phyloP scores from a whole-genome alignment of 2,888 invertebrate genomes.

The Steinernema hermaphroditum region DNA sequence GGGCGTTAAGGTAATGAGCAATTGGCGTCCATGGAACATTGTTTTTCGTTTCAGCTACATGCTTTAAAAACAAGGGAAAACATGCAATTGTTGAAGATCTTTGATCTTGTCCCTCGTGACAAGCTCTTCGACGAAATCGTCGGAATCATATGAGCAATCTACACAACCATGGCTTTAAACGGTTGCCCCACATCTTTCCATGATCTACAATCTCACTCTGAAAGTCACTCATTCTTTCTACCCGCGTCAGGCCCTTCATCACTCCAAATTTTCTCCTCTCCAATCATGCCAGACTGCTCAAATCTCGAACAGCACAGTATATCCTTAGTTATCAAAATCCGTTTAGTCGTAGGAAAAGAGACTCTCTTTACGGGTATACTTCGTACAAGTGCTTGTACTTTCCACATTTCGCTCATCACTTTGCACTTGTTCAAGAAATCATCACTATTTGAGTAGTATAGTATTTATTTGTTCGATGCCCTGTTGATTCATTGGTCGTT shows the following conservation, averaged over 20 bases:
- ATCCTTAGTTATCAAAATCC: background rate
- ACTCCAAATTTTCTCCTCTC: background rate
- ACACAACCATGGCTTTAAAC: slow-evolving; percentile 13
- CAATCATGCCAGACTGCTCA: slow-evolving; percentile 4
- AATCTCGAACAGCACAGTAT: background rate
- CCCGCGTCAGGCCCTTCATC: slow-evolving; percentile 17
- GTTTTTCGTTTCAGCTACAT: slow-evolving; percentile 53
- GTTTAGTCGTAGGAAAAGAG: background rate
- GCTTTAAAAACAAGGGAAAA: slow-evolving; percentile 56
- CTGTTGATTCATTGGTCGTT: background rate
- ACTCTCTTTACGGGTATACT: background rate
- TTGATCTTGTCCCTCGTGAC: slow-evolving; percentile 56
- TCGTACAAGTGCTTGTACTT: background rate
- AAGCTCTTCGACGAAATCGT: slow-evolving; percentile 55
- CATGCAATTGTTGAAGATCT: slow-evolving; percentile 58
- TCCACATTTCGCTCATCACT: background rate
- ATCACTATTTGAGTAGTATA: background rate
- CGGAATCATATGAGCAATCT: slow-evolving; percentile 32
- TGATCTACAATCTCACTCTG: background rate
- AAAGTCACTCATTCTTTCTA: background rate
- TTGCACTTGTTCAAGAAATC: background rate
- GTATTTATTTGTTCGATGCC: slow-evolving; percentile 11
- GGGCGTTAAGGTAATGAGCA: slow-evolving; percentile 48
- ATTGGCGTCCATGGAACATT: background rate
- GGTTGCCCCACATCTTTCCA: slow-evolving; percentile 22